phyloP scores from a whole-genome alignment of 2,888 invertebrate species.

The Amblyteles armatorius region DNA sequence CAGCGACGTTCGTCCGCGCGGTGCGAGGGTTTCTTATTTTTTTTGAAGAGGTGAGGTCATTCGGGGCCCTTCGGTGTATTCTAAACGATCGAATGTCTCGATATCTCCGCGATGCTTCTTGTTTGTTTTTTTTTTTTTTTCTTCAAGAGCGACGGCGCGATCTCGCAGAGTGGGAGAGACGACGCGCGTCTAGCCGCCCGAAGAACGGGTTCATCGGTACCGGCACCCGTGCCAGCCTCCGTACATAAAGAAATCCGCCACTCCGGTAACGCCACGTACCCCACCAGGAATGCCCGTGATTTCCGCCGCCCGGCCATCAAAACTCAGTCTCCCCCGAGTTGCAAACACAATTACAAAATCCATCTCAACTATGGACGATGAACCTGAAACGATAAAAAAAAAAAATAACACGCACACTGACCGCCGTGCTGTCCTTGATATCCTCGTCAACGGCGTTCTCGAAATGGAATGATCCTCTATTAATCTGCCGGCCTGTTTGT shows the following conservation, averaged over 20 bases:
- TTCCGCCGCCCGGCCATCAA: constrained; percentile 58
- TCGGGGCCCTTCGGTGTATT: constrained; percentile 37
- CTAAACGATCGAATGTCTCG: constrained; percentile 40
- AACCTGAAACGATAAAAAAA: not conserved
- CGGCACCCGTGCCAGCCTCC: constrained; percentile 57
- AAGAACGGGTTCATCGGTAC: constrained; percentile 65
- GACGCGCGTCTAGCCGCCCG: constrained; percentile 48
- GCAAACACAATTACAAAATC: constrained; percentile 44
- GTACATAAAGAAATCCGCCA: constrained; percentile 58
- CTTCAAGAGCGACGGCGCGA: constrained; percentile 16
- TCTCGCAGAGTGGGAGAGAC: not conserved
- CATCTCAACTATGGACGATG: not conserved
- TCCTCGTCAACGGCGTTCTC: no score
- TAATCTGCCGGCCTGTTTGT: no score
- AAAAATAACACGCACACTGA: constrained; percentile 15
- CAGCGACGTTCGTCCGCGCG: not conserved
- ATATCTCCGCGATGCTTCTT: constrained; percentile 32
- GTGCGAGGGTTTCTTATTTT: not conserved
- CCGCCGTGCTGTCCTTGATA: not conserved
- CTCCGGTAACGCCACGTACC: constrained; percentile 65
- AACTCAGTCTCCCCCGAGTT: constrained; percentile 40
- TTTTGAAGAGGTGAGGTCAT: not conserved
- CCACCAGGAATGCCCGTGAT: constrained; percentile 61
- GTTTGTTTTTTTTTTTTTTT: constrained; percentile 31
- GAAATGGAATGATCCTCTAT: no score